Evolutionary conservation across 35 echinoderm and acorn worm species (phyloP).

Genomic region (Ptychodera flava): DNA sequence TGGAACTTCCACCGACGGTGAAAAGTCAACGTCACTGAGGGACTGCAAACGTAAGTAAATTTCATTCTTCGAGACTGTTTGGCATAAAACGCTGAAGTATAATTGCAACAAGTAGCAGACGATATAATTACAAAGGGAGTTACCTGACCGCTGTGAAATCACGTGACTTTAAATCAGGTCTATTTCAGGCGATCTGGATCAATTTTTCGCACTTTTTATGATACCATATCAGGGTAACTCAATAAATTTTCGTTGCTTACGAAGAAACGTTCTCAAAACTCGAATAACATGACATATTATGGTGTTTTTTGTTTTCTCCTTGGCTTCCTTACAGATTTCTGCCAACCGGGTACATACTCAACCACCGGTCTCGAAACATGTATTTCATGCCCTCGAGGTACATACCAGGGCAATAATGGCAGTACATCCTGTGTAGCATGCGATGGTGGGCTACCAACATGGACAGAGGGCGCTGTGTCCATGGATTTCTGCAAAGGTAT

Average conservation of each 20-base stretch:
- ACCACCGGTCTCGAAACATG: constrained; percentile 39
- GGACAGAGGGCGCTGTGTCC: constrained; percentile 40
- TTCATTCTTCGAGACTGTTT: background rate
- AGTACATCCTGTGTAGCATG: constrained; percentile 27
- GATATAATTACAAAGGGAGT: background rate
- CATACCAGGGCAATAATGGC: constrained; percentile 29
- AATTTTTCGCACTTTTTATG: background rate
- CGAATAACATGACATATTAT: background rate
- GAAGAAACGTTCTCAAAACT: too few relatives aligned
- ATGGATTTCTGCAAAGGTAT: constrained; percentile 34
- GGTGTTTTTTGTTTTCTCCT: background rate
- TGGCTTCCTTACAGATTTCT: constrained; percentile 21
- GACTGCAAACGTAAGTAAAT: constrained; percentile 59
- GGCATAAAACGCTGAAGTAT: background rate
- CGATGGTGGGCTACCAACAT: constrained; percentile 47
- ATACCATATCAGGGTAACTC: background rate
- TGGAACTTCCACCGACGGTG: constrained; percentile 27
- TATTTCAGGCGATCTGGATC: background rate
- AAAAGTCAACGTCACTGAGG: background rate
- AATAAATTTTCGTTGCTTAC: too few relatives aligned
- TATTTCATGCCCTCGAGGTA: constrained; percentile 28
- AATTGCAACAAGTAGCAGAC: background rate
- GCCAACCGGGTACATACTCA: constrained; percentile 41
- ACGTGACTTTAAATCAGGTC: background rate
- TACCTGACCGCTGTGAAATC: background rate